Evolutionary conservation across 2,113 vertebrate species (phyloP), one percentile per base, ranked within the genome.

Genomic region (Cairina moschata): DNA sequence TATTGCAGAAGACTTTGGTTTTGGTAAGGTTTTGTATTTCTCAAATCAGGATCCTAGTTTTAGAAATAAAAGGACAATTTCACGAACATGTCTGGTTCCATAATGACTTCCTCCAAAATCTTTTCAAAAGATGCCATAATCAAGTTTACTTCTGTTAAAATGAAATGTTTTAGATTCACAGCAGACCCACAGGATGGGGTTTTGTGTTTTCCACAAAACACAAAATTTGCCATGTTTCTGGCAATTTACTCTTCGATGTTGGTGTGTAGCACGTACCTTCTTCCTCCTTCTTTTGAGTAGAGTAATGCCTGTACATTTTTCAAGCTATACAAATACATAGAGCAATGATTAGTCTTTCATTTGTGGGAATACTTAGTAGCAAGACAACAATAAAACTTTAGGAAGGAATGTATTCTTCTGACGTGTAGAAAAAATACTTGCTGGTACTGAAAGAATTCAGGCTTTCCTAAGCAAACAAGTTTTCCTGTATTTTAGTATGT

Each of bases 91-190:
- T 44, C 63, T 91, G 16, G 4, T 74, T 95, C 80, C 17, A 13
- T 55, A 48, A 82, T 44, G 4, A 73, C 21, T 59, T 71, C 84
- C 22, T 84, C 34, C 38, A 60, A 72, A 20, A 71, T 71, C 20
- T 5, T 58, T 84, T 91, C 42, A 76, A 68, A 76, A 9, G 26
- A 32, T 75, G 8, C 36, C 29, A 46, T 38, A 46, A 52, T 26
- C 71, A 25, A 78, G 7, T 68, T 68, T 78, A 40, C 14, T 17
- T 75, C 17, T 76, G 10, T 62, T 81, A 75, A 84, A 79, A 82
- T 63, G 3, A 84, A 68, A 85, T 65, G 0, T 42, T 63, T 90
- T 87, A 48, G 9, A 8, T 38, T 94, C n/a, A 60, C 0, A 0
- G n/a, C 58, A 68, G 58, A 60, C 34, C n/a, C 13, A 42, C 34